Conservation (phyloP, 2,797 vertebrate genomes). For the Coilia nasus region DNA sequence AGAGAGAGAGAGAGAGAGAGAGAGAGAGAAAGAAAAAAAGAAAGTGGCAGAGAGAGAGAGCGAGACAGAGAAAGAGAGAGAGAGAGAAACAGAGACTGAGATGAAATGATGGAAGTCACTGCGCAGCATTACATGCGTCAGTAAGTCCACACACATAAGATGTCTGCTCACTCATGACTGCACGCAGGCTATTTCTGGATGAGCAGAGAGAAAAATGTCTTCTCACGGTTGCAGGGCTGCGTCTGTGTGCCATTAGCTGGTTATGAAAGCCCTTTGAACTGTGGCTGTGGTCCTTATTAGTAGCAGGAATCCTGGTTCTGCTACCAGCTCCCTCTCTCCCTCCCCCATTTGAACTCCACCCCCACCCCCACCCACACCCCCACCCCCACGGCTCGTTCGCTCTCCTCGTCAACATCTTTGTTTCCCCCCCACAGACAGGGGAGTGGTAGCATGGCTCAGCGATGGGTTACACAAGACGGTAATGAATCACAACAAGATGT, state of each 20-base stretch:
- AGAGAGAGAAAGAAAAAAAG: background rate
- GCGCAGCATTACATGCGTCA: slow-evolving; percentile 32
- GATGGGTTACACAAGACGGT: background rate
- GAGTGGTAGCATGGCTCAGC: background rate
- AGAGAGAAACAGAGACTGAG: background rate
- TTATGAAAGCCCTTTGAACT: slow-evolving; percentile 49
- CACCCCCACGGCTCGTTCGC: background rate
- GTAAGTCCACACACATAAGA: background rate
- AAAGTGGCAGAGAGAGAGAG: background rate
- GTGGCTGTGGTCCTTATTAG: slow-evolving; percentile 42
- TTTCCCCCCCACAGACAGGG: slow-evolving; percentile 47
- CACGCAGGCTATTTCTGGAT: background rate
- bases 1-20: too few relatives aligned
- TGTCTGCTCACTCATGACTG: background rate
- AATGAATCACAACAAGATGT: background rate
- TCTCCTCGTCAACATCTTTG: slow-evolving; percentile 48
- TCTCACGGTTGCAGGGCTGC: background rate
- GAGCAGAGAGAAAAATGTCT: background rate
- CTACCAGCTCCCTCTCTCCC: background rate
- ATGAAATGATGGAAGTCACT: background rate
- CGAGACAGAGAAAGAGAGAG: background rate
- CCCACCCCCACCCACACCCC: background rate
- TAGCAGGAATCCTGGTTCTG: background rate
- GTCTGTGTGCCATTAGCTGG: background rate
- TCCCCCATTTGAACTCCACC: background rate